Evolutionary conservation across 2,797 vertebrate species (phyloP), one percentile per base, ranked within the genome.

Genomic region (Sparus aurata): DNA sequence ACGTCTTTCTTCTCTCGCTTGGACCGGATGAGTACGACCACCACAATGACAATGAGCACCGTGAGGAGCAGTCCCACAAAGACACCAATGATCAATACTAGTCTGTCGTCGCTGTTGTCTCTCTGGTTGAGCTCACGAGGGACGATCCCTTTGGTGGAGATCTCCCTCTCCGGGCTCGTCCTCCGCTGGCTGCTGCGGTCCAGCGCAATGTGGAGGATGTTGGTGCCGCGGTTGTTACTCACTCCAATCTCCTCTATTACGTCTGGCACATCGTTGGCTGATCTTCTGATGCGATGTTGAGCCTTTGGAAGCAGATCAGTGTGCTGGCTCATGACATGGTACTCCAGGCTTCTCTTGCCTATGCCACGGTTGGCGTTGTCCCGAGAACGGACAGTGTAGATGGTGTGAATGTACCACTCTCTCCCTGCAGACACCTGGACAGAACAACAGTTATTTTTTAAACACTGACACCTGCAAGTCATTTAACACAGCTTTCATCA

Each of bases 361-460:
- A 96, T 95, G 60, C 92, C 94, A 34, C 94, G 92, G 86, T 91
- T 94, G 2, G 95, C 90, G 7, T 95, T 97, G 25, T 95, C 93
- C 63, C 89, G 93, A 8, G 93, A 96, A 17, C 85, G 87, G 49
- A 96, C 92, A 0, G 89, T 95, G 83, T 96, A 97, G 87, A 96
- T 95, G 61, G 93, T 89, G 82, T 96, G 95, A 81, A 95, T 95
- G 87, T 91, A 96, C 95, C 96, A 96, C 69, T 96, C 95, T 72
- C 89, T 84, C 20, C 95, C 96, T 47, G 94, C 81, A 43, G 96
- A 94, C 58, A 97, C 96, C 96, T 97, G 82, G 15, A 79, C 16
- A 46, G 5, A 87, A 34, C 3, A 73, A 61, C 15, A 59, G 30
- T 27, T 69, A 30, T 9, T 38, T 16, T 15, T 71, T 45, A 45